Percentiles rank a stretch among this genome's conserved stretches.
phyloP scores from a whole-genome alignment of 2,888 invertebrate genomes.

The Camponotus fellah region DNA sequence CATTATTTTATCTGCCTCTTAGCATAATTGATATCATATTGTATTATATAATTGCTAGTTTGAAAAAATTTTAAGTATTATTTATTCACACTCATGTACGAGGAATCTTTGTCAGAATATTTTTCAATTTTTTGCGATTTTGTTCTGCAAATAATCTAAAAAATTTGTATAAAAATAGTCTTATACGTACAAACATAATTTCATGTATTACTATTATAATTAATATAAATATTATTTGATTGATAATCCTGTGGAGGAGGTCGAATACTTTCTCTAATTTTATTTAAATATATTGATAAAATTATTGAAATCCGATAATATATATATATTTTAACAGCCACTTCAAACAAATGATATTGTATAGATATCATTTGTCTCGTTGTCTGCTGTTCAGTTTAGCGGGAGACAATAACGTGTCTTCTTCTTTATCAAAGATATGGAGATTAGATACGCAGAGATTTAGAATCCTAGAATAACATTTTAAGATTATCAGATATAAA shows the following conservation, averaged over 20 bases:
- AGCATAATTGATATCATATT: neutral
- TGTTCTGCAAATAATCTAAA: neutral
- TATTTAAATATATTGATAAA: too few relatives aligned
- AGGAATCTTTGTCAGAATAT: neutral
- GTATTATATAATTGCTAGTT: neutral
- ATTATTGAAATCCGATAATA: neutral
- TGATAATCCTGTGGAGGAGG: neutral
- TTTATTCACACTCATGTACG: neutral
- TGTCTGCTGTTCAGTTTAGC: too few relatives aligned
- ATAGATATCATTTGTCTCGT: neutral
- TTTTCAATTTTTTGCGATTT: neutral
- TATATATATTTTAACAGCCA: neutral
- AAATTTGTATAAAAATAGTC: neutral
- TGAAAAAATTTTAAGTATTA: neutral
- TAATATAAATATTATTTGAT: neutral
- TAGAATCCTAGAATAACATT: neutral
- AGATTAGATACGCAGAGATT: neutral
- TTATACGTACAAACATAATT: neutral
- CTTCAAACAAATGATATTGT: too few relatives aligned
- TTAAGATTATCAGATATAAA: neutral
- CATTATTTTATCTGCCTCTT: neutral
- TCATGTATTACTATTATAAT: neutral
- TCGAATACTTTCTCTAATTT: neutral
- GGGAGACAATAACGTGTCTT: too few relatives aligned
- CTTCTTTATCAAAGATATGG: neutral